phyloP scores from a whole-genome alignment of 2,113 vertebrate species.

The Grantiella picta region DNA sequence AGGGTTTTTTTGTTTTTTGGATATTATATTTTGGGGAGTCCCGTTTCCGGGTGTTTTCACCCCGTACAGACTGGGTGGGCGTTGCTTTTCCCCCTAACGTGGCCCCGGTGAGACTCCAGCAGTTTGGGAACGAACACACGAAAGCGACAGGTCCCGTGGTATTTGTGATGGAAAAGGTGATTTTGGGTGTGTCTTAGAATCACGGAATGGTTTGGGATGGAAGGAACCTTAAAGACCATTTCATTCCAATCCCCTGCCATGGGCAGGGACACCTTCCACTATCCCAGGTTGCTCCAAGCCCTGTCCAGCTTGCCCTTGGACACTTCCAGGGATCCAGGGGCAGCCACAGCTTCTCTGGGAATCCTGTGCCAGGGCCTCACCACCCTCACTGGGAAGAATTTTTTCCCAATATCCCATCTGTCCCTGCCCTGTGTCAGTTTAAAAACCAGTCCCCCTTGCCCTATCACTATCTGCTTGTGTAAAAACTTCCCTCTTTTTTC shows the following conservation, averaged over 20 bases:
- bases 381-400: background rate
- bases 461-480: background rate
- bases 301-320: accelerated
- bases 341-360: background rate
- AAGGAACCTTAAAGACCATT: background rate
- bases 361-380: accelerated
- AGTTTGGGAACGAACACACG: no score
- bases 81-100: background rate
- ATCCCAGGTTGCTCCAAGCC: background rate
- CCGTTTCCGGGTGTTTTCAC: background rate
- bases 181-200: background rate
- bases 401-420: background rate
- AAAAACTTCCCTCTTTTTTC: background rate
- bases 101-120: accelerated
- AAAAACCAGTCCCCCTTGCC: background rate
- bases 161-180: background rate
- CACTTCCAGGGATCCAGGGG: background rate
- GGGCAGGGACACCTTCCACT: background rate
- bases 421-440: no score
- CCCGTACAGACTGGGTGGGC: accelerated
- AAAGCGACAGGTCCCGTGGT: accelerated
- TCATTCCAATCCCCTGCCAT: accelerated
- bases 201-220: background rate
- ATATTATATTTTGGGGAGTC: accelerated
- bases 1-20: background rate